phyloP scores from a whole-genome alignment of 2,797 vertebrate genomes.

The Microctenopoma lineatum region DNA sequence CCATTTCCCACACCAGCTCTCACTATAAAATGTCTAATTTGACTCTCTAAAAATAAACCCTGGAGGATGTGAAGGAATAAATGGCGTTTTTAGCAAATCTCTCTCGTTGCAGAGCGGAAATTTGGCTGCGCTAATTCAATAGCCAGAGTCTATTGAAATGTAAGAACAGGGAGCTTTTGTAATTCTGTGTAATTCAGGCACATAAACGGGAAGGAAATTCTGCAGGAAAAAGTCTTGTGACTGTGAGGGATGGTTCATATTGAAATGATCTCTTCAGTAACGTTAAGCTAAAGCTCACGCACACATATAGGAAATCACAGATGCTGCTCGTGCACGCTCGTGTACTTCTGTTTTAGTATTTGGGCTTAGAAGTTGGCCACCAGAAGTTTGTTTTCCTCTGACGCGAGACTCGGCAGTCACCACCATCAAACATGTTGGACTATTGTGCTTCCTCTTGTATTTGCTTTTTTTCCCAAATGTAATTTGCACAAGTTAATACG shows the following conservation, averaged over 20 bases:
- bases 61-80: constrained; percentile 57
- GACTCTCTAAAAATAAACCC: constrained; percentile 75
- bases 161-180: constrained; percentile 40
- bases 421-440: constrained; percentile 26
- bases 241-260: constrained; percentile 27
- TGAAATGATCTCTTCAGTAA: constrained; percentile 46
- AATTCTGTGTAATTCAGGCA: constrained; percentile 37
- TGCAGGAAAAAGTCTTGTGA: constrained; percentile 36
- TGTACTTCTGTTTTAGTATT: constrained; percentile 3
- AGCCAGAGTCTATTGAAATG: constrained; percentile 55
- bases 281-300: constrained; percentile 16
- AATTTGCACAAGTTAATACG: constrained; percentile 37
- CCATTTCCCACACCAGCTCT: constrained; percentile 55
- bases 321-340: constrained; percentile 4
- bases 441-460: constrained; percentile 6
- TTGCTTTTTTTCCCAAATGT: constrained; percentile 13
- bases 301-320: constrained; percentile 11
- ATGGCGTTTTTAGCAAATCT: constrained; percentile 51
- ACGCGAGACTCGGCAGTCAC: constrained; percentile 8
- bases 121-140: constrained; percentile 63
- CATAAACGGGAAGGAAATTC: constrained; percentile 45
- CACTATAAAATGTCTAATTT: constrained; percentile 67
- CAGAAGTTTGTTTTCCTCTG: constrained; percentile 22
- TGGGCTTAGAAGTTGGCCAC: not conserved
- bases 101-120: constrained; percentile 54